phyloP scores from a whole-genome alignment of 2,113 vertebrate genomes.

The Pogonocichla stellata region DNA sequence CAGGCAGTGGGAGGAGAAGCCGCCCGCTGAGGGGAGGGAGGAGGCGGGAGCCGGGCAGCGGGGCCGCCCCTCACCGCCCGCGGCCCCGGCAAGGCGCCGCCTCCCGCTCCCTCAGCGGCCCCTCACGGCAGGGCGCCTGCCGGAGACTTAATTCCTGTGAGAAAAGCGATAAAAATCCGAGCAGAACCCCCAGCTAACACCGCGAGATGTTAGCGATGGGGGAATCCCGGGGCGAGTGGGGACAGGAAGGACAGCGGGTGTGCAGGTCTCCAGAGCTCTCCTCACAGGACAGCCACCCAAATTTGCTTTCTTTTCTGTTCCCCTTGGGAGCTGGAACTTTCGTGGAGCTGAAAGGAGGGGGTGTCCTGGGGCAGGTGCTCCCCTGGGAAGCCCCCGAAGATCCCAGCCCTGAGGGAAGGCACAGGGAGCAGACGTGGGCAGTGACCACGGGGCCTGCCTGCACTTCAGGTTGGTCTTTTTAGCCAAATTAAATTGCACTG shows the following conservation, averaged over 20 bases:
- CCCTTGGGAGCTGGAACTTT: background rate
- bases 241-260: background rate
- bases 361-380: background rate
- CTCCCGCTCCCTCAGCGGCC: no score
- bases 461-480: background rate
- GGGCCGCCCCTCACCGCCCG: background rate
- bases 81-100: accelerated
- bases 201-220: no score
- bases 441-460: accelerated
- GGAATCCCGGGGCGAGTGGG: background rate
- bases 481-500: no score
- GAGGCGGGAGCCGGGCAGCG: background rate
- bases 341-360: background rate
- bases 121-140: accelerated
- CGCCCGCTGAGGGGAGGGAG: background rate
- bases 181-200: accelerated
- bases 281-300: accelerated
- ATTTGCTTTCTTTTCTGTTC: background rate
- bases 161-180: background rate
- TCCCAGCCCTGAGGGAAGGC: background rate
- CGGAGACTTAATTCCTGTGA: accelerated
- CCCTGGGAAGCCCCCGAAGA: background rate
- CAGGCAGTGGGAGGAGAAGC: background rate
- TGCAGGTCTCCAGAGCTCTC: background rate
- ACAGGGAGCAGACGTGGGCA: background rate